phyloP scores from a whole-genome alignment of 2,113 vertebrate genomes.

The Lamprologus sp. region DNA sequence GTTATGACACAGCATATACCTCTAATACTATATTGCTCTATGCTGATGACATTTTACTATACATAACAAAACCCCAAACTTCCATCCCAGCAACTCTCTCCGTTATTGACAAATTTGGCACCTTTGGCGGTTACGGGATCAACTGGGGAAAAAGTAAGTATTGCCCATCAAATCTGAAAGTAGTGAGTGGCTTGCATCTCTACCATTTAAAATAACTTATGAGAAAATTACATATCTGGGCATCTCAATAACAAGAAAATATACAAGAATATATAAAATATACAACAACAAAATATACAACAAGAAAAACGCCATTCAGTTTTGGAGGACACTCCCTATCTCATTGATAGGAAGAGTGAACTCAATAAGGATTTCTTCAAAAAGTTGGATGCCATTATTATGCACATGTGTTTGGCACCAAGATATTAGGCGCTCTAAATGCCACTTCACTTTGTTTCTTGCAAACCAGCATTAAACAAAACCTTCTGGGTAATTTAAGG shows the following conservation, averaged over 20 bases:
- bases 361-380: not conserved
- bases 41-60: not conserved
- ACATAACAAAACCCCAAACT: not conserved
- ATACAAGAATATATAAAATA: not conserved
- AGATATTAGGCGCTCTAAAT: not conserved
- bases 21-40: not conserved
- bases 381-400: not conserved
- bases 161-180: not conserved
- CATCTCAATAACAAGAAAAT: not conserved
- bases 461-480: not conserved
- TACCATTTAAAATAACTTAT: not conserved
- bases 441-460: not conserved
- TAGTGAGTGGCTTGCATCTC: not conserved
- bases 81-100: not conserved
- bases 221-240: not conserved
- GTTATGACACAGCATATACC: not conserved
- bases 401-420: not conserved
- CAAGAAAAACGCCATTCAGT: not conserved
- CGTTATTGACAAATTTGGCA: not conserved
- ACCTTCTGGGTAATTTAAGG: not conserved
- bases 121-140: rapidly evolving
- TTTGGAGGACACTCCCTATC: not conserved
- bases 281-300: not conserved
- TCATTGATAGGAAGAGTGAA: not conserved
- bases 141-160: not conserved